Evolutionary conservation across 2,888 invertebrate genomes (phyloP).

Genomic region (Octodonta nipae): DNA sequence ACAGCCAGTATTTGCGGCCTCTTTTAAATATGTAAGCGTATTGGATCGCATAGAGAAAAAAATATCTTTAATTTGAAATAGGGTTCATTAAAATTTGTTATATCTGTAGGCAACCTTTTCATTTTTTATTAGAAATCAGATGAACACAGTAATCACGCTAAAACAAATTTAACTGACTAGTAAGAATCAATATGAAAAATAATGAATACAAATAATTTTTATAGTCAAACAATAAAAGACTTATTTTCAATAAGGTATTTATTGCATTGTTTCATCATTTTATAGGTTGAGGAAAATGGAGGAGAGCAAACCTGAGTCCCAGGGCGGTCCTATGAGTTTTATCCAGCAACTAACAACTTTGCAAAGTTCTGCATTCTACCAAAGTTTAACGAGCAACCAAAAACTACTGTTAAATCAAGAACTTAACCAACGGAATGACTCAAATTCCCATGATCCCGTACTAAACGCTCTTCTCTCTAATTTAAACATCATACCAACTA

Average conservation of each 20-base stretch:
- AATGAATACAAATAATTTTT: neutral
- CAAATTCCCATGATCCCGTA: constrained; percentile 40
- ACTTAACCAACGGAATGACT: constrained; percentile 40
- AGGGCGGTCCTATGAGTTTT: constrained; percentile 33
- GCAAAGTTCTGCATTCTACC: constrained; percentile 57
- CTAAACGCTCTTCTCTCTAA: constrained; percentile 51
- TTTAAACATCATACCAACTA: constrained; percentile 37
- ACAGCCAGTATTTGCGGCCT: too few species aligned
- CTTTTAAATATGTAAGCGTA: too few species aligned
- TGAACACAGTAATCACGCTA: too few species aligned
- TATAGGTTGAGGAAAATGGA: constrained; percentile 26
- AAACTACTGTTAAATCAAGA: constrained; percentile 60
- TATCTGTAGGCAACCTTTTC: too few species aligned
- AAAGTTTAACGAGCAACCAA: constrained; percentile 55
- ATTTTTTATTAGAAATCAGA: too few species aligned
- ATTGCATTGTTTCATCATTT: neutral
- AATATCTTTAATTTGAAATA: too few species aligned
- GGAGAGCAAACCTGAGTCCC: constrained; percentile 14
- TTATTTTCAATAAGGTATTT: neutral
- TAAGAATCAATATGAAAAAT: constrained; percentile 8
- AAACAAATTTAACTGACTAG: constrained; percentile 1
- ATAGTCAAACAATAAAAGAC: neutral
- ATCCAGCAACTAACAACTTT: constrained; percentile 50
- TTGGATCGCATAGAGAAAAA: too few species aligned
- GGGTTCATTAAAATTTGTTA: too few species aligned